Evolutionary conservation across 2,888 invertebrate species (phyloP).

Genomic region (Craniophora ligustri): DNA sequence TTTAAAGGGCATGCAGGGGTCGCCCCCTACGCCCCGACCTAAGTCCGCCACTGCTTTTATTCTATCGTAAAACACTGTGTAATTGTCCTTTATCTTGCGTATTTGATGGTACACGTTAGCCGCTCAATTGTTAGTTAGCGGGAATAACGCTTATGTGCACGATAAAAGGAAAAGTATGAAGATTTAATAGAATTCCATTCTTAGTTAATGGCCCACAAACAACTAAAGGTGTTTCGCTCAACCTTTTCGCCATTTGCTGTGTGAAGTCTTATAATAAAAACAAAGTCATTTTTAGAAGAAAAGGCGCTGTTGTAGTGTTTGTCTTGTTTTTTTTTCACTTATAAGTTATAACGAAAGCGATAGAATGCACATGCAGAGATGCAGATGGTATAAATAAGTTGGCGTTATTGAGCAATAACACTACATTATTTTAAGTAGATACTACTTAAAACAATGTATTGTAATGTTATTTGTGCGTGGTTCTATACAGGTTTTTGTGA

Average conservation of each 20-base stretch:
- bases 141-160: constrained; percentile 17
- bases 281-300: constrained; percentile 23
- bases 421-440: too few species aligned
- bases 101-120: constrained; percentile 8
- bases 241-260: constrained; percentile 20
- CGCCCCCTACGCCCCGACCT: too few species aligned
- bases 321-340: constrained; percentile 6
- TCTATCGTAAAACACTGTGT: constrained; percentile 23
- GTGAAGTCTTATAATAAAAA: constrained; percentile 1
- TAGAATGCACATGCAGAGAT: constrained; percentile 1
- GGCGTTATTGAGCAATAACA: too few species aligned
- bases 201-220: constrained; percentile 37
- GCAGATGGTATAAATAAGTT: constrained; percentile 4
- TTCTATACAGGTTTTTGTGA: too few species aligned
- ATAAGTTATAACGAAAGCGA: constrained; percentile 20
- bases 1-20: too few species aligned
- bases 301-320: constrained; percentile 10
- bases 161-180: constrained; percentile 27
- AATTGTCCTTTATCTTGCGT: constrained; percentile 17
- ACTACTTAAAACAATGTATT: too few species aligned
- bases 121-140: constrained; percentile 17
- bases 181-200: constrained; percentile 44
- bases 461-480: too few species aligned
- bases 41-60: too few species aligned
- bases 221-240: constrained; percentile 43